These are phyloP conservation scores for Napeogenes inachia DNA, from an alignment of 2,888 invertebrate species.

Conservation along the genomic window DNA sequence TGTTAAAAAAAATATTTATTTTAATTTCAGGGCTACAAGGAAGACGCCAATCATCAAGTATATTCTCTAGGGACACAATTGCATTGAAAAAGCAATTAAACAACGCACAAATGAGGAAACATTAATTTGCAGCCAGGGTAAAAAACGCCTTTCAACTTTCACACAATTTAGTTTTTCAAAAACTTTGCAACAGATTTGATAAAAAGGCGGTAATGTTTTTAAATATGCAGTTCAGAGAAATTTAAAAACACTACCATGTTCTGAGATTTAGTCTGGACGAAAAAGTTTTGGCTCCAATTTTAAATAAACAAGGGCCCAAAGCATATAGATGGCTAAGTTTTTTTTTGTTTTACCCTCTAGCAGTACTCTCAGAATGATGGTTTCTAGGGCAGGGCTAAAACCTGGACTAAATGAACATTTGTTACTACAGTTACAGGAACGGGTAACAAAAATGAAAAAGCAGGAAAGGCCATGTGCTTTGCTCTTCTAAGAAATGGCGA, in stretches of 20 bases:
- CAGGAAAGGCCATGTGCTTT: conserved; percentile 14
- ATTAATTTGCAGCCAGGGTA: no score
- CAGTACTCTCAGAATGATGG: no score
- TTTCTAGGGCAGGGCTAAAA: neutral
- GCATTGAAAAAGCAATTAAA: no score
- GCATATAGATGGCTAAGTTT: conserved; percentile 13
- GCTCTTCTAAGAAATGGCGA: conserved; percentile 19
- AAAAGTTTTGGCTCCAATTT: conserved; percentile 15
- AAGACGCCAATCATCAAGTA: no score
- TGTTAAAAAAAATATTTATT: no score
- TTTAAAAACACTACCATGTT: conserved; percentile 14
- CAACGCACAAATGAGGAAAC: no score
- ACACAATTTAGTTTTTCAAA: conserved; percentile 1
- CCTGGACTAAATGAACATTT: conserved; percentile 9
- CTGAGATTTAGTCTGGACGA: conserved; percentile 16
- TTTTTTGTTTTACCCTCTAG: conserved; percentile 10
- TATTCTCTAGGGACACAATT: no score
- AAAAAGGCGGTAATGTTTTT: conserved; percentile 9
- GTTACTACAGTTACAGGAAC: conserved; percentile 2
- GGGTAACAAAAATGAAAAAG: conserved; percentile 6
- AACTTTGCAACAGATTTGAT: neutral
- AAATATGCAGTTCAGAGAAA: conserved; percentile 19
- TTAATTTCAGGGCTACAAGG: no score
- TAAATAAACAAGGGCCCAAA: conserved; percentile 19
- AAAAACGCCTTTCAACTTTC: conserved; percentile 7